Percentiles rank a stretch among this genome's conserved stretches.
Conservation (phyloP, 2,113 vertebrate species). For the Anarhynchus alexandrinus region DNA sequence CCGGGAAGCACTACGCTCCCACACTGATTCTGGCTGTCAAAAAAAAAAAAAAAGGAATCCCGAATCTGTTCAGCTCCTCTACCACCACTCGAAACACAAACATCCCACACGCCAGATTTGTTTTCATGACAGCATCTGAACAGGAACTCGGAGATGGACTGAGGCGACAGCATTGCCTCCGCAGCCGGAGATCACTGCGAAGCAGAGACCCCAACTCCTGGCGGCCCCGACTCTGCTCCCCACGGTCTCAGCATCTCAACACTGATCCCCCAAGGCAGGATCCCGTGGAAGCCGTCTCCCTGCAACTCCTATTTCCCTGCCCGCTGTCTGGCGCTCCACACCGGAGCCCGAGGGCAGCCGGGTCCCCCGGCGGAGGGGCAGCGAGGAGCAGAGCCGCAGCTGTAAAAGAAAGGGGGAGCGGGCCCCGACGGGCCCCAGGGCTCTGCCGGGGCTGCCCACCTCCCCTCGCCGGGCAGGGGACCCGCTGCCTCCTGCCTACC, state of each 20-base stretch:
- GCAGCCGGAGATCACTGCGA: fast-evolving
- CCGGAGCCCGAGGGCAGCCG: not conserved
- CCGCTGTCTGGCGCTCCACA: not conserved
- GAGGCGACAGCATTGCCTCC: not conserved
- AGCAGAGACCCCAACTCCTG: not conserved
- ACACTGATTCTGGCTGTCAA: not conserved
- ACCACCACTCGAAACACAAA: not conserved
- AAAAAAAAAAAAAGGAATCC: not conserved
- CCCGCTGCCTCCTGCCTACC: conserved; percentile 61
- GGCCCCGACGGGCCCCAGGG: not conserved
- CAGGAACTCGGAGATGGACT: not conserved
- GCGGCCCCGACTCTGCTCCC: not conserved
- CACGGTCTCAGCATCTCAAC: not conserved
- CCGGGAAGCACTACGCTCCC: not conserved
- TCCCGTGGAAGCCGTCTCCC: not conserved
- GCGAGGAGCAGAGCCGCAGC: too few relatives aligned
- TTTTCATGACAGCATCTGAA: not conserved
- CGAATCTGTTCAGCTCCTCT: not conserved
- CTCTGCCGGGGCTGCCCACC: not conserved
- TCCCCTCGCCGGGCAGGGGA: not conserved
- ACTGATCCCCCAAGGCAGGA: not conserved
- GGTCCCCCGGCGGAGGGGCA: too few relatives aligned
- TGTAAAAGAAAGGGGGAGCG: too few relatives aligned
- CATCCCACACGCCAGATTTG: not conserved
- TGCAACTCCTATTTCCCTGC: not conserved